Conservation (phyloP, 1,140 invertebrate genomes). For the Sycophaga agraensis region DNA sequence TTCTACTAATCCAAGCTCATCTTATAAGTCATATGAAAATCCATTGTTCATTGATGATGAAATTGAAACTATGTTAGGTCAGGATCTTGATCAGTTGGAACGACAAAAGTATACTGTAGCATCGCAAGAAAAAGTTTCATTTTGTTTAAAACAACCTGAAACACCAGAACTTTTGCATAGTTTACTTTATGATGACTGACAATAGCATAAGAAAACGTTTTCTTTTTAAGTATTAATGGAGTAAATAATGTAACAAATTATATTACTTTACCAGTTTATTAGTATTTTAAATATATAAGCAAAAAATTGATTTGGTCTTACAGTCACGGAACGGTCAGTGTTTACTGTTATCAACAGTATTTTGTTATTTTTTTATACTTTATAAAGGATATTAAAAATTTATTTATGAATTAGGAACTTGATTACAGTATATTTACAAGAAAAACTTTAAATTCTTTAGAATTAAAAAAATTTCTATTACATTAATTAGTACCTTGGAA, state of each 20-base stretch:
- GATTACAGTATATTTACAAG: slow-evolving; percentile 23
- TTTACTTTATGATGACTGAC: slow-evolving; percentile 50
- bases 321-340: slow-evolving; percentile 23
- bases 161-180: slow-evolving; percentile 51
- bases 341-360: slow-evolving; percentile 12
- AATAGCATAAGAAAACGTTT: no score
- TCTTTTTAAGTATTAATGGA: not conserved
- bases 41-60: slow-evolving; percentile 50
- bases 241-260: slow-evolving; percentile 13
- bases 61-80: slow-evolving; percentile 49
- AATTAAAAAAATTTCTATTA: slow-evolving; percentile 12
- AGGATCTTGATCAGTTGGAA: slow-evolving; percentile 43
- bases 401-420: slow-evolving; percentile 18
- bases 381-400: slow-evolving; percentile 14
- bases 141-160: slow-evolving; percentile 50
- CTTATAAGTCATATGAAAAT: slow-evolving; percentile 48
- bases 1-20: slow-evolving; percentile 39
- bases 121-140: slow-evolving; percentile 42
- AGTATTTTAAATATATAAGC: slow-evolving; percentile 26
- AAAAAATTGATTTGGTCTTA: slow-evolving; percentile 29
- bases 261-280: slow-evolving; percentile 28
- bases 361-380: slow-evolving; percentile 19
- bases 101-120: slow-evolving; percentile 40
- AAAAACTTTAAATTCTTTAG: slow-evolving; percentile 11
- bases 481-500: slow-evolving; percentile 10